Base-by-base conservation (phyloP, 2,888 invertebrate genomes). In the Adela reaumurella region DNA sequence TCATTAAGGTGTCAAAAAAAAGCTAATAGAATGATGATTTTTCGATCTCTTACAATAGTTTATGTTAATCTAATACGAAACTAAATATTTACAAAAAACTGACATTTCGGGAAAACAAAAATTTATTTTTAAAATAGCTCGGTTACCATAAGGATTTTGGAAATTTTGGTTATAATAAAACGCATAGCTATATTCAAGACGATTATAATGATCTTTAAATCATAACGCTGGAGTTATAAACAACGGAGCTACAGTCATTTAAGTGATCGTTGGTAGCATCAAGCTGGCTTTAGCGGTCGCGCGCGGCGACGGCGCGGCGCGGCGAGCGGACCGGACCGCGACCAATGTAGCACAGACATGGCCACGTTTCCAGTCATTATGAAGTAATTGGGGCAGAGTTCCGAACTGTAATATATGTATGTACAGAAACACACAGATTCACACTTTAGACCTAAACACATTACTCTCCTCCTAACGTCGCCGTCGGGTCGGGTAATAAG, bases 1-100 rank as follows among this genome's bases (percentile, higher is more conserved):
- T 44, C 17, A 18, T 44, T 44, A 44, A 18, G 45, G 45, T 19
- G 19, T 44, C 45, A 44, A 44, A 44, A 17, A 16, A 44, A 44
- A 44, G 45, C 18, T 19, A 17, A 17, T 10, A 19, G 11, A 43
- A 43, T 43, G 43, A 19, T 11, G 17, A 43, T 43, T 43, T 17
- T 43, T 43, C 19, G 43, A 18, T 17, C 43, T 43, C 43, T 18
- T 19, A 43, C 19, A 18, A 43, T 18, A 18, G 19, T 11, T 18
- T 19, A 43, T 17, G 43, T 17, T 43, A 10, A 17, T 19, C 11
- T 43, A 18, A 43, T 19, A 19, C 10, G 19, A 43, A 43, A 18
- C 19, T 11, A 43, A 43, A 18, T 43, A 43, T 43, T 43, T 43
- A 43, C 43, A 43, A 43, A 43, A 43, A 43, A 43, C 24, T 11